Base-by-base conservation (phyloP, 2,797 vertebrate genomes). In the Gobionotothen gibberifrons region DNA sequence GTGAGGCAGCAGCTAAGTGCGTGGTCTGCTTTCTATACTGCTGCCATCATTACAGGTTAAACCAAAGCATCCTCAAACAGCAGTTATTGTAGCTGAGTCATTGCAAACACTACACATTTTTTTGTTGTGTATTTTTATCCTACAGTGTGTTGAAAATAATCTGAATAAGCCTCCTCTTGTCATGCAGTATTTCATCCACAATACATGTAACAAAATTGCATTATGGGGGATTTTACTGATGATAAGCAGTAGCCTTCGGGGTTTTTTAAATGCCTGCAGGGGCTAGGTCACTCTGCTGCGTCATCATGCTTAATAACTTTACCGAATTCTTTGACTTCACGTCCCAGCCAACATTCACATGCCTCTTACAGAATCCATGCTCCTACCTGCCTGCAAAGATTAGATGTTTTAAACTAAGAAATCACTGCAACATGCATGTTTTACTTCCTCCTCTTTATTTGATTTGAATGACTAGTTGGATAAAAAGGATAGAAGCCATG, bases 261-360 rank as follows among this genome's bases (percentile, higher is more conserved):
- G 44, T 73, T 26, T 56, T 68, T 73, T 21, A 40, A 67, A 54
- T 60, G 46, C 57, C 70, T 63, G 69, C 63, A 68, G 58, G 36
- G 4, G 22, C 48, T 12, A 0, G 15, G 56, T 40, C 47, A 48
- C 36, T 47, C 32, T 51, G 10, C 47, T 75, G 70, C 48, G 12
- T 83, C 65, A 71, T 49, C 36, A 9, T 53, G 52, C 67, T 69
- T 69, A 54, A 48, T 9, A 36, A 36, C 32, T 36, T 52, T 57
- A 62, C 29, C 60, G 58, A 19, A 55, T 3, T 43, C 21, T 57
- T 47, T 51, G 36, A 58, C 44, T 60, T 11, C 39, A 32, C 29
- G 21, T 72, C 65, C 52, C 32, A 52, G 10, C 49, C 22, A 9
- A 12, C 61, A 40, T 21, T 55, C 51, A 11, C 3, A 10, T 51